These are phyloP conservation scores for Mastigias papua DNA, from an alignment of 30 jellyfish, hydroid and myxozoan genomes.

Conservation along the genomic window DNA sequence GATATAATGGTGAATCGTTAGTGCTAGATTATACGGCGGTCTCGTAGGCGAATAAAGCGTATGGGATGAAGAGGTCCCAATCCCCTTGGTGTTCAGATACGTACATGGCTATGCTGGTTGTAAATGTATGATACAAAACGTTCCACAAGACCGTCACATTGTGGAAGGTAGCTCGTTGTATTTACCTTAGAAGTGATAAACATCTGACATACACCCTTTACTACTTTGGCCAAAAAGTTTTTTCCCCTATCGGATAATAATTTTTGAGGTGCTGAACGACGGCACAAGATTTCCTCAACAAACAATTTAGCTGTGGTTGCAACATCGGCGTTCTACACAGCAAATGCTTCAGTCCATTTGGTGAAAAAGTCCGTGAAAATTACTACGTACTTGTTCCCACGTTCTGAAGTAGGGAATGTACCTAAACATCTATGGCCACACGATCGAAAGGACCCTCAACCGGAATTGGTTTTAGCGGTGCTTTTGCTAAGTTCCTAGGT, in stretches of 20 bases:
- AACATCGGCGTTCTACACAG: too few relatives aligned
- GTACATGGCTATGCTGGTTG: neutral
- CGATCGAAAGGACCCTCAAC: too few relatives aligned
- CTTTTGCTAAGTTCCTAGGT: too few relatives aligned
- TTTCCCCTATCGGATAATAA: conserved; percentile 67
- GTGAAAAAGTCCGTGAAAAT: too few relatives aligned
- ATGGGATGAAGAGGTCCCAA: neutral
- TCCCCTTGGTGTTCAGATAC: neutral
- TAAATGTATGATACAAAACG: conserved; percentile 50
- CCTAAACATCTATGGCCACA: too few relatives aligned
- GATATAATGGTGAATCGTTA: neutral
- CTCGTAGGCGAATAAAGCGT: neutral
- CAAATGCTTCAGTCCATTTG: too few relatives aligned
- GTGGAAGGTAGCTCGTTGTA: conserved; percentile 61
- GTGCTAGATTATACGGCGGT: too few relatives aligned
- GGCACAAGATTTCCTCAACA: too few relatives aligned
- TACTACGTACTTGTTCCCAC: too few relatives aligned
- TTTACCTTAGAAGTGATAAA: conserved; percentile 17
- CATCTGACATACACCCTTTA: conserved; percentile 63
- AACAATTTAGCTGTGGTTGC: too few relatives aligned
- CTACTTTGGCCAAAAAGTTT: conserved; percentile 56
- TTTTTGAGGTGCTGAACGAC: conserved; percentile 67
- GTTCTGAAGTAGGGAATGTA: too few relatives aligned
- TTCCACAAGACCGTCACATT: conserved; percentile 67
- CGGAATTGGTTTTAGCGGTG: too few relatives aligned